phyloP scores from a whole-genome alignment of 2,797 vertebrate species.

The Anabas testudineus region DNA sequence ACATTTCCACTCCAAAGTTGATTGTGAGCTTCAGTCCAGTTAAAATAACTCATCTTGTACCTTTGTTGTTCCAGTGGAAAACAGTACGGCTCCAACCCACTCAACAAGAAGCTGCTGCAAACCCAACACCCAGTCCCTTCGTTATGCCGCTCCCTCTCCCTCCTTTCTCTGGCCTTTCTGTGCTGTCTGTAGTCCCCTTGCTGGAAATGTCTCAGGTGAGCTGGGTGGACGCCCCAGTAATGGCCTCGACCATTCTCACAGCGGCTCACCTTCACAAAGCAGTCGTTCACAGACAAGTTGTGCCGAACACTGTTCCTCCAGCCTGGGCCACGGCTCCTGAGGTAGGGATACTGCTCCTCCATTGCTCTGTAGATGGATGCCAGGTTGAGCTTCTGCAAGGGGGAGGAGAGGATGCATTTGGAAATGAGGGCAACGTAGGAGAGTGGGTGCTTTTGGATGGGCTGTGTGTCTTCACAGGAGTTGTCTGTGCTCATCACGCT shows the following conservation, averaged over 20 bases:
- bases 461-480: neutral
- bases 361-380: slow-evolving; percentile 78
- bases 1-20: slow-evolving; percentile 20
- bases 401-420: slow-evolving; percentile 79
- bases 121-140: neutral
- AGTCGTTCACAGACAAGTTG: slow-evolving; percentile 81
- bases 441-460: slow-evolving; percentile 63
- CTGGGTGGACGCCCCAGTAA: slow-evolving; percentile 78
- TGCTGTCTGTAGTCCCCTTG: slow-evolving; percentile 76
- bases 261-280: slow-evolving; percentile 81
- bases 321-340: slow-evolving; percentile 57
- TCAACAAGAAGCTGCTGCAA: slow-evolving; percentile 23
- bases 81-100: too few relatives aligned
- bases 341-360: slow-evolving; percentile 77
- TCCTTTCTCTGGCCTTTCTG: slow-evolving; percentile 57
- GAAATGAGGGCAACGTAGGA: slow-evolving; percentile 80
- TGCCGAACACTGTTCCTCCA: slow-evolving; percentile 81
- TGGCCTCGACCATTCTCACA: slow-evolving; percentile 80
- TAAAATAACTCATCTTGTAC: slow-evolving; percentile 20
- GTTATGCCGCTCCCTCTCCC: slow-evolving; percentile 37
- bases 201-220: slow-evolving; percentile 75
- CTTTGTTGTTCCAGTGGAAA: too few relatives aligned
- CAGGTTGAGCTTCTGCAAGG: slow-evolving; percentile 78
- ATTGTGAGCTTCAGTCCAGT: neutral
- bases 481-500: neutral